phyloP scores from a whole-genome alignment of 1,140 invertebrate genomes.

The Musca domestica region DNA sequence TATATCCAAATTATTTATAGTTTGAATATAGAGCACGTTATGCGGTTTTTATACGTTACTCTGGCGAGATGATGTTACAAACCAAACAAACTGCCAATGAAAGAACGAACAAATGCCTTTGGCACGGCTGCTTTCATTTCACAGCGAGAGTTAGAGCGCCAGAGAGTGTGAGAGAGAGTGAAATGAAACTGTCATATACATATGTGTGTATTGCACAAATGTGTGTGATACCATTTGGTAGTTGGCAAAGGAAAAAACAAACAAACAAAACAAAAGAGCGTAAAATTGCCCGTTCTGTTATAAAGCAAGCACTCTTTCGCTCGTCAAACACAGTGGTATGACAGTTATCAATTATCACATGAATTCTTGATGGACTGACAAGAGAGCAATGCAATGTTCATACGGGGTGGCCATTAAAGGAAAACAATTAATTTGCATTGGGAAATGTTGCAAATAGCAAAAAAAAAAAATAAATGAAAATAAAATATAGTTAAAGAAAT shows the following conservation, averaged over 20 bases:
- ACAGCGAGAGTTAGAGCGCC: not conserved
- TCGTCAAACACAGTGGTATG: not conserved
- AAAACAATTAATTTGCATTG: not conserved
- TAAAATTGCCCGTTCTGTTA: too few relatives aligned
- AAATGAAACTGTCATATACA: not conserved
- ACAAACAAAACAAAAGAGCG: too few relatives aligned
- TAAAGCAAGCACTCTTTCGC: not conserved
- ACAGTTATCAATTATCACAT: not conserved
- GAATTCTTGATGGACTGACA: too few relatives aligned
- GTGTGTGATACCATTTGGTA: too few relatives aligned
- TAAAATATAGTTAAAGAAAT: conserved; percentile 3
- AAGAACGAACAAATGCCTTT: too few relatives aligned
- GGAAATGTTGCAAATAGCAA: not conserved
- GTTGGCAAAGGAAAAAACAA: too few relatives aligned
- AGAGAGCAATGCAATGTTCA: not conserved
- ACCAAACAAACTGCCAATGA: too few relatives aligned
- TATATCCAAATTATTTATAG: conserved; percentile 1
- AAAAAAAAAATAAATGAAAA: conserved; percentile 9
- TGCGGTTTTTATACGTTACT: conserved; percentile 3
- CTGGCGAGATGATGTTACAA: not conserved
- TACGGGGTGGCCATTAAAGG: not conserved
- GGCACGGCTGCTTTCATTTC: too few relatives aligned
- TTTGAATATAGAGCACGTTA: conserved; percentile 14
- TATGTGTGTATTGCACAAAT: too few relatives aligned
- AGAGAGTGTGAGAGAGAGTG: not conserved